phyloP scores from a whole-genome alignment of 2,113 vertebrate genomes.

The Gymnocephalus cernua region DNA sequence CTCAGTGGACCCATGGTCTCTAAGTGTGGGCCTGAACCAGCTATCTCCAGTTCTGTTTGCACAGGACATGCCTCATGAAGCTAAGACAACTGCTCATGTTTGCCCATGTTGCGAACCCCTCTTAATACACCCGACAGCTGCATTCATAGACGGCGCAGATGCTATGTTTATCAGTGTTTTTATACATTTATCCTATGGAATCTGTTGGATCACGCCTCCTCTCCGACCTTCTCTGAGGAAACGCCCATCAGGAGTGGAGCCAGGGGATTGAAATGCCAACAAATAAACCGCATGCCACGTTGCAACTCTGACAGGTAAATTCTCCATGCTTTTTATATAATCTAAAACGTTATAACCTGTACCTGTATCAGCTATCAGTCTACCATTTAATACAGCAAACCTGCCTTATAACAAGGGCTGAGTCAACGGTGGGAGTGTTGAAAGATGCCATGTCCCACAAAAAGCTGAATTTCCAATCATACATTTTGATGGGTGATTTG shows the following conservation, averaged over 20 bases:
- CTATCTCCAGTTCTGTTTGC: conserved; percentile 86
- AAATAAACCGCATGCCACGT: conserved; percentile 5
- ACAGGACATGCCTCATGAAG: conserved; percentile 87
- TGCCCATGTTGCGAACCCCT: conserved; percentile 80
- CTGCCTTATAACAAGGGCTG: neutral
- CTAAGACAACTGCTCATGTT: conserved; percentile 87
- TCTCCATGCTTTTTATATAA: neutral
- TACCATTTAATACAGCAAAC: neutral
- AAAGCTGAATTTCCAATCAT: neutral
- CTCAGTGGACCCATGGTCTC: conserved; percentile 56
- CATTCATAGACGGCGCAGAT: conserved; percentile 68
- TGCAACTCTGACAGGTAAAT: conserved; percentile 21
- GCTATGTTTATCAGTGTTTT: conserved; percentile 72
- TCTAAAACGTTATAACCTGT: conserved; percentile 1
- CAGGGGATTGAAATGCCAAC: neutral
- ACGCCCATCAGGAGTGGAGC: conserved; percentile 20
- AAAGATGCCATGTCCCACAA: neutral
- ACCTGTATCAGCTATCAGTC: conserved; percentile 27
- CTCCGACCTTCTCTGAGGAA: conserved; percentile 28
- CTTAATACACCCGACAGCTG: conserved; percentile 77
- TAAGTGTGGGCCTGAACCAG: conserved; percentile 73
- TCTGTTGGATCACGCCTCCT: conserved; percentile 43
- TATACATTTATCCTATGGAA: conserved; percentile 69
- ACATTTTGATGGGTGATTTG: conserved; percentile 1
- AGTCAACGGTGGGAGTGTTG: neutral